Base-by-base conservation (phyloP, 2,888 invertebrate genomes). In the Agrotis ipsilon region DNA sequence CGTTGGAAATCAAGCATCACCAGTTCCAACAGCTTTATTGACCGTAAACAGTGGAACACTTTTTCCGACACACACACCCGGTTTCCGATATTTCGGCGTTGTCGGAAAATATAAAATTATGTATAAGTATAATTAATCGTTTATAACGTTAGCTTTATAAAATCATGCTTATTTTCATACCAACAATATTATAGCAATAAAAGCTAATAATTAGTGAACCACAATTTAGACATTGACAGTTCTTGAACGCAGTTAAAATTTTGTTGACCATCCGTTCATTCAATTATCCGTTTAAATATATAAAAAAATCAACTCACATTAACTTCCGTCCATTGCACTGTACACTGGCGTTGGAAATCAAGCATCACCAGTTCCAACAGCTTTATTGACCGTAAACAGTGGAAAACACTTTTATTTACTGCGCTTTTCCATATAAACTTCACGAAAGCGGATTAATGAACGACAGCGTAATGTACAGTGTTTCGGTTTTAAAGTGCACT, bases 341-440 rank as follows among this genome's bases (percentile, higher is more conserved):
- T 49, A n/a, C 43, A 73, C 19, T 27, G 51, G 21, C 39, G 45
- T 13, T 45, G 32, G 16, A 72, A n/a, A 72, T 62, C 51, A 73
- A 63, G 19, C 63, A 4, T 14, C 11, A 32, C 21, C 18, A 73
- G 32, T 52, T 63, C 19, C 32, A 46, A n/a, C 45, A 57, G 64
- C 62, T 83, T 76, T 82, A 82, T 77, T 76, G 80, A 63, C 73
- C 78, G 76, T 80, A 65, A 80, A 76, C 62, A 62, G 51, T 45
- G 51, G 51, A 69, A 72, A 83, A 69, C 55, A 72, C 51, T 75
- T 76, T 64, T 68, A 76, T 78, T 64, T 78, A 68, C 43, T 45
- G 51, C 45, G 18, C 14, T 51, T 39, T 73, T 62, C 51, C 45
- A 73, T 73, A 73, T 62, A 72, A 51, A 45, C 6, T 51, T 70